Percentiles rank a stretch among this genome's conserved stretches.
Evolutionary conservation across 2,113 vertebrate genomes (phyloP).

Genomic region (Columba livia): DNA sequence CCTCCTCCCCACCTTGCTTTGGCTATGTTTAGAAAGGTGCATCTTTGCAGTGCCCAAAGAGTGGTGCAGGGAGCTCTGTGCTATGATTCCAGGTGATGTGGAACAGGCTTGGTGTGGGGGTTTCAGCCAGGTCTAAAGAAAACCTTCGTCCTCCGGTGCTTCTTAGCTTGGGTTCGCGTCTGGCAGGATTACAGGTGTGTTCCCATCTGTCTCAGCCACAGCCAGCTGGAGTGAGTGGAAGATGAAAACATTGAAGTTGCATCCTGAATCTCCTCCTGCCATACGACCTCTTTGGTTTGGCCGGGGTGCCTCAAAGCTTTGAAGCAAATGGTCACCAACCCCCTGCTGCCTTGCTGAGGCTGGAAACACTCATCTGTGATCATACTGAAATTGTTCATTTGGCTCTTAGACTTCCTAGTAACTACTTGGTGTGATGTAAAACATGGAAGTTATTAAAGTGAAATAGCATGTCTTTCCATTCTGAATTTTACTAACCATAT

Average conservation of each 20-base stretch:
- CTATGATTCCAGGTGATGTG: background rate
- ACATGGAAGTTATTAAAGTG: background rate
- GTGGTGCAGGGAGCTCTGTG: background rate
- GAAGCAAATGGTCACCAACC: background rate
- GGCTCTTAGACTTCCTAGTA: background rate
- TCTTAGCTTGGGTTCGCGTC: background rate
- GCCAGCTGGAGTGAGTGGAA: background rate
- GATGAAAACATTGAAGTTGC: background rate
- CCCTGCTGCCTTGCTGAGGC: background rate
- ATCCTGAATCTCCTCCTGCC: background rate
- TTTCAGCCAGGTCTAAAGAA: background rate
- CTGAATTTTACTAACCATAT: background rate
- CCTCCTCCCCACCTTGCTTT: background rate
- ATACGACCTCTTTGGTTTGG: background rate
- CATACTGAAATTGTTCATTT: background rate
- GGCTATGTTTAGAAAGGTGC: background rate
- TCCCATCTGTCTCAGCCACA: background rate
- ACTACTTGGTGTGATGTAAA: background rate
- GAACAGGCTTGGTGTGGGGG: background rate
- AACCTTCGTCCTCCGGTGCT: background rate
- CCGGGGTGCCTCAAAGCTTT: background rate
- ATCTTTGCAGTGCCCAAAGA: background rate
- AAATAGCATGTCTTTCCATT: background rate
- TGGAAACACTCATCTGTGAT: background rate
- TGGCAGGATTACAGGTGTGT: background rate